Evolutionary conservation across 2,888 invertebrate species (phyloP).

Genomic region (Eilema depressum): DNA sequence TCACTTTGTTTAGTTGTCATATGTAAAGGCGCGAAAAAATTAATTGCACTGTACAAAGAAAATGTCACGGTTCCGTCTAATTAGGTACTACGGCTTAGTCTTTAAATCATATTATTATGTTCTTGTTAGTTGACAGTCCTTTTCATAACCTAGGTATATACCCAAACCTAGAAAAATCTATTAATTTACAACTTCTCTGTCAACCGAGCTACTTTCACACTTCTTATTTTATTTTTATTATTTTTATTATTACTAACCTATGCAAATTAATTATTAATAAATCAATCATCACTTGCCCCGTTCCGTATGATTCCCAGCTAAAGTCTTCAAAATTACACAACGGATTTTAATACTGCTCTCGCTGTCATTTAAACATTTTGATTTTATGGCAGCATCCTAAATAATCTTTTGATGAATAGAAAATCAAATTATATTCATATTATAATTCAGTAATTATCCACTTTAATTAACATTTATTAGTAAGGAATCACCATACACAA

Average conservation of each 20-base stretch:
- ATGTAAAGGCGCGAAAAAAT: background rate
- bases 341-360: no score
- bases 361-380: no score
- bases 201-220: background rate
- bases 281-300: background rate
- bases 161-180: background rate
- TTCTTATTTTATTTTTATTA: background rate
- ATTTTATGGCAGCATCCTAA: no score
- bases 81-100: background rate
- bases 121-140: background rate
- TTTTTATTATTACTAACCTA: background rate
- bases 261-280: background rate
- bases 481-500: slow-evolving; percentile 8
- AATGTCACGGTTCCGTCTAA: background rate
- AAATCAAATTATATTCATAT: background rate
- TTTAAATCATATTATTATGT: background rate
- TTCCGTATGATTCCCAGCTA: background rate
- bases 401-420: background rate
- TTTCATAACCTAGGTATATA: no score
- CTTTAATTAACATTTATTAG: background rate
- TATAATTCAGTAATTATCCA: slow-evolving; percentile 4
- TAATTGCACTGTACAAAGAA: no score
- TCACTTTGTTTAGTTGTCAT: background rate
- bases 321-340: no score
- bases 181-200: background rate